phyloP scores from a whole-genome alignment of 2,797 vertebrate genomes.

The Hafferia zeledoni region DNA sequence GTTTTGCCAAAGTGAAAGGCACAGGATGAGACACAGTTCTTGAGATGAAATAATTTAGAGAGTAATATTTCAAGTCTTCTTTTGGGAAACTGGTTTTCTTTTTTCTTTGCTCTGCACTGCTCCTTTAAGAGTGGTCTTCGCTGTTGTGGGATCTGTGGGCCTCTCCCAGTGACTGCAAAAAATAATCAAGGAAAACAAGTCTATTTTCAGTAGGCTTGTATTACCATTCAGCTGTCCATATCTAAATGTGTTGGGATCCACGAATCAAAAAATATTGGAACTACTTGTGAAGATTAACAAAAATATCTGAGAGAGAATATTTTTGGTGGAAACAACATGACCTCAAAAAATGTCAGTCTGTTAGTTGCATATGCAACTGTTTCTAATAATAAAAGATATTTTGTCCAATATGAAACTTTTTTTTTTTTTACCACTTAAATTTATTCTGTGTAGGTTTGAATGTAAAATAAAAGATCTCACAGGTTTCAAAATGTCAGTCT shows the following conservation, averaged over 20 bases:
- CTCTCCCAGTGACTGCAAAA: background rate
- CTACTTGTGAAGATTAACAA: background rate
- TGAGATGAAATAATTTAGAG: background rate
- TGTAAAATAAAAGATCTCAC: background rate
- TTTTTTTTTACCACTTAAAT: background rate
- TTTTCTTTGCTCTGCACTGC: background rate
- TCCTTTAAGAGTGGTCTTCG: background rate
- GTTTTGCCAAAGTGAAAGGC: background rate
- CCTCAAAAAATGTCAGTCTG: background rate
- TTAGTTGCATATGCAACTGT: background rate
- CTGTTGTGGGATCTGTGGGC: background rate
- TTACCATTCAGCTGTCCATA: conserved; percentile 40
- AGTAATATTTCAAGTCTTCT: background rate
- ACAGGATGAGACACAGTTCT: background rate
- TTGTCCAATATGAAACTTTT: background rate
- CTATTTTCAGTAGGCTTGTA: conserved; percentile 16
- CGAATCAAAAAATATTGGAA: background rate
- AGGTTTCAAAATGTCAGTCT: background rate
- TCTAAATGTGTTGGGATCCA: conserved; percentile 9
- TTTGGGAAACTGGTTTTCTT: background rate
- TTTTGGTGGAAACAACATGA: background rate
- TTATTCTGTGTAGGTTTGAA: background rate
- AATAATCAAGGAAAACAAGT: background rate
- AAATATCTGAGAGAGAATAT: background rate
- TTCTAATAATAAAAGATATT: background rate